These are phyloP conservation scores for Dorcus parallelipipedus DNA, from an alignment of 2,888 invertebrate species.

Conservation along the genomic window DNA sequence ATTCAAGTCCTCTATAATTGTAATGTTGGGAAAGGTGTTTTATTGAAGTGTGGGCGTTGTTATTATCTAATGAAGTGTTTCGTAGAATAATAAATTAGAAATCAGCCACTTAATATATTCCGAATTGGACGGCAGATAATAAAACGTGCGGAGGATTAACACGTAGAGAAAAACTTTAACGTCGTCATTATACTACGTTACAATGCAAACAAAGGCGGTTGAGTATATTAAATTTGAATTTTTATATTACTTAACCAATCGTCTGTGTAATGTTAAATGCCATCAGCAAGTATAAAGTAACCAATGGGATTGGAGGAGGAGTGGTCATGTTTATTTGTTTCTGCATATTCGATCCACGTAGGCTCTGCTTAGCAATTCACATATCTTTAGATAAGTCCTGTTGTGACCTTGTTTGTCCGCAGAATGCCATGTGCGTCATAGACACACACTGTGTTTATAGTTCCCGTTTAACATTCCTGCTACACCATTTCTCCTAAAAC, in stretches of 20 bases:
- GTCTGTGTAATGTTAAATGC: slow-evolving; percentile 46
- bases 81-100: no score
- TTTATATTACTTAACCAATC: slow-evolving; percentile 50
- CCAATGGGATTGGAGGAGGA: slow-evolving; percentile 42
- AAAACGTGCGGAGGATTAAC: no score
- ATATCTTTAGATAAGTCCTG: slow-evolving; percentile 32
- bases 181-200: no score
- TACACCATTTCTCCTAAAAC: not conserved
- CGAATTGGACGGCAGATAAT: no score
- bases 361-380: slow-evolving; percentile 38
- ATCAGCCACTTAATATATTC: no score
- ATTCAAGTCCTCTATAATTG: no score
- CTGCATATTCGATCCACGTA: slow-evolving; percentile 46
- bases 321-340: slow-evolving; percentile 46
- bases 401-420: slow-evolving; percentile 33
- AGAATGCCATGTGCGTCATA: slow-evolving; percentile 28
- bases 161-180: no score
- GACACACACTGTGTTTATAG: slow-evolving; percentile 1
- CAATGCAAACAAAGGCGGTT: slow-evolving; percentile 18
- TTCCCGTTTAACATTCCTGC: not conserved
- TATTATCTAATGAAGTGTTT: no score
- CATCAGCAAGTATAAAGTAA: slow-evolving; percentile 37
- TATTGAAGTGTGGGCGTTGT: no score
- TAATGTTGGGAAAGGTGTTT: no score
- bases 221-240: slow-evolving; percentile 49